phyloP scores from a whole-genome alignment of 2,888 invertebrate species.

The Frankliniella intonsa region DNA sequence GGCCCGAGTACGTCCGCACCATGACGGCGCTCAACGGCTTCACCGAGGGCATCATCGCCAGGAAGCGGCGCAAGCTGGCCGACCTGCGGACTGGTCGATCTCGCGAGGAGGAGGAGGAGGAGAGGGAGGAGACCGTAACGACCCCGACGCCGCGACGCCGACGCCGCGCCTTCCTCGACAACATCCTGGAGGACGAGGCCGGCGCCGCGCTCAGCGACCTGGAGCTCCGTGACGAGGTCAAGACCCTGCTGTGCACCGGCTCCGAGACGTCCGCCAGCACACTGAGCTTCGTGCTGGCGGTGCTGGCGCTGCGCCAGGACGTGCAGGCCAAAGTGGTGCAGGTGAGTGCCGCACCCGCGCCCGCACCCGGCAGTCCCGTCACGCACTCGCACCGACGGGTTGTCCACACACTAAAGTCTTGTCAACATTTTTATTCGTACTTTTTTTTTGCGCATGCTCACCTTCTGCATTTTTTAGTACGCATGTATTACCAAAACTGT shows the following conservation, averaged over 20 bases:
- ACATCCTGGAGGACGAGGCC: conserved; percentile 30
- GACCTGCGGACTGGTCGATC: too few species aligned
- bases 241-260: conserved; percentile 32
- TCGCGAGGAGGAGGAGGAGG: too few species aligned
- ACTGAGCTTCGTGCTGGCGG: conserved; percentile 28
- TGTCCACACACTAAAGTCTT: too few species aligned
- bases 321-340: conserved; percentile 31
- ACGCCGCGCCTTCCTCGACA: conserved; percentile 32
- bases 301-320: conserved; percentile 33
- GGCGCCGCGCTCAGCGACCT: conserved; percentile 28
- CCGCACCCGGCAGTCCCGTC: neutral
- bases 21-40: conserved; percentile 27
- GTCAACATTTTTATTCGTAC: too few species aligned
- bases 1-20: neutral
- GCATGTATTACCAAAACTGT: too few species aligned
- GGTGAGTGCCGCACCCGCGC: neutral
- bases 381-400: too few species aligned
- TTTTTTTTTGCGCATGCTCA: too few species aligned
- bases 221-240: conserved; percentile 34
- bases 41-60: conserved; percentile 29
- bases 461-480: too few species aligned
- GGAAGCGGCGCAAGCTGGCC: conserved; percentile 25
- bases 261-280: conserved; percentile 34
- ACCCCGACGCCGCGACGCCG: neutral
- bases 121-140: conserved; percentile 2